phyloP scores from a whole-genome alignment of 2,113 vertebrate species.

The Eurypyga helias region DNA sequence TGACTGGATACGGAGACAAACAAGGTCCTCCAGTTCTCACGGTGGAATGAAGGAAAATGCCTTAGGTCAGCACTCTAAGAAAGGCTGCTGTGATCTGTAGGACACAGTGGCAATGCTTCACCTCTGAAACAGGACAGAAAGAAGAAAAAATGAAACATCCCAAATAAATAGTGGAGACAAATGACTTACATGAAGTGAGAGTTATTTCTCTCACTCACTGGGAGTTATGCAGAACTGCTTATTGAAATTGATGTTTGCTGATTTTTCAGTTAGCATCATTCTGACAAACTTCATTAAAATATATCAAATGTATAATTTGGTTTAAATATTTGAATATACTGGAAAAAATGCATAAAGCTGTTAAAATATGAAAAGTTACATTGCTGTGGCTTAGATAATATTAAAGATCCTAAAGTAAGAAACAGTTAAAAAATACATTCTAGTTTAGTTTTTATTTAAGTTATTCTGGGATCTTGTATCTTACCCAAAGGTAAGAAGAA shows the following conservation, averaged over 20 bases:
- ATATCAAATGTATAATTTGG: neutral
- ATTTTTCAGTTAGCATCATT: neutral
- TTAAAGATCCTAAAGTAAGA: neutral
- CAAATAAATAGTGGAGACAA: neutral
- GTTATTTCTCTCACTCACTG: neutral
- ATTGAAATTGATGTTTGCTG: neutral
- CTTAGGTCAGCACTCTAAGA: neutral
- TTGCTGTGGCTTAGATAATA: neutral
- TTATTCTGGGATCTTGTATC: neutral
- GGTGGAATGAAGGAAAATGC: neutral
- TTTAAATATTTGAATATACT: neutral
- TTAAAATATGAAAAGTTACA: neutral
- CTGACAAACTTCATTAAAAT: neutral
- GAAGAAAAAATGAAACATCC: neutral
- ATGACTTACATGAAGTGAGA: neutral
- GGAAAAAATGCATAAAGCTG: neutral
- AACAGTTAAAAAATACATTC: too few relatives aligned
- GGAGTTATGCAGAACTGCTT: neutral
- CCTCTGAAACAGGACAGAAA: neutral
- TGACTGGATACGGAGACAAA: neutral
- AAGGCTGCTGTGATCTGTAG: neutral
- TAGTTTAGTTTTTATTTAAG: neutral
- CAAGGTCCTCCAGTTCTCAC: neutral
- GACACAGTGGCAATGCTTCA: neutral
- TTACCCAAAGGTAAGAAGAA: neutral